phyloP scores from a whole-genome alignment of 2,113 vertebrate genomes.

The Trinectes maculatus region DNA sequence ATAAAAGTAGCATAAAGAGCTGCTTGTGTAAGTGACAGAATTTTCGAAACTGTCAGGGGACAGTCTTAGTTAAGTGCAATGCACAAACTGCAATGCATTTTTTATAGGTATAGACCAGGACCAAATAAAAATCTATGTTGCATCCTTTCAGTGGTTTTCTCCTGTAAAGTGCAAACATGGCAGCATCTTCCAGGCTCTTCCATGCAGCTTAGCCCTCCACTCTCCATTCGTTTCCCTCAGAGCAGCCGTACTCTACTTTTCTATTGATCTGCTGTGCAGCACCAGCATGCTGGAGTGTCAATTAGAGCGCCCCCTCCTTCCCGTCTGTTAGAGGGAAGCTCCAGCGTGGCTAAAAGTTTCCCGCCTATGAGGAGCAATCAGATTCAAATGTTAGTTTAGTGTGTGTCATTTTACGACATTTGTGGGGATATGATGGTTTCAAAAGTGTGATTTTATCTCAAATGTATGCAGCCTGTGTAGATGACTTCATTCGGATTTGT shows the following conservation, averaged over 20 bases:
- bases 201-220: slow-evolving; percentile 43
- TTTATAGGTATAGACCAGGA: too few species aligned
- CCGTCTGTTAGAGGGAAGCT: slow-evolving; percentile 63
- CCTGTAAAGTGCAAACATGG: slow-evolving; percentile 23
- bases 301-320: slow-evolving; percentile 73
- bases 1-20: too few species aligned
- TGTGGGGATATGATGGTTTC: too few species aligned
- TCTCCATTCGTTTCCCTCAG: slow-evolving; percentile 60
- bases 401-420: too few species aligned
- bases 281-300: slow-evolving; percentile 75
- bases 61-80: too few species aligned
- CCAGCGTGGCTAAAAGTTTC: slow-evolving; percentile 55
- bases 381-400: neutral
- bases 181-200: slow-evolving; percentile 28
- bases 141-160: slow-evolving; percentile 31
- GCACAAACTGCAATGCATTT: too few species aligned
- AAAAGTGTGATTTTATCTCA: too few species aligned
- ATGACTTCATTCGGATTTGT: too few species aligned
- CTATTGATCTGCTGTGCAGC: slow-evolving; percentile 75
- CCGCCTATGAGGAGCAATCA: neutral
- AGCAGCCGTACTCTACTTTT: slow-evolving; percentile 60
- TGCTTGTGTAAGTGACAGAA: too few species aligned
- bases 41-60: too few species aligned
- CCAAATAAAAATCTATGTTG: neutral
- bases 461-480: too few species aligned